Evolutionary conservation across 2,888 invertebrate genomes (phyloP).

Genomic region (Clanis bilineata): DNA sequence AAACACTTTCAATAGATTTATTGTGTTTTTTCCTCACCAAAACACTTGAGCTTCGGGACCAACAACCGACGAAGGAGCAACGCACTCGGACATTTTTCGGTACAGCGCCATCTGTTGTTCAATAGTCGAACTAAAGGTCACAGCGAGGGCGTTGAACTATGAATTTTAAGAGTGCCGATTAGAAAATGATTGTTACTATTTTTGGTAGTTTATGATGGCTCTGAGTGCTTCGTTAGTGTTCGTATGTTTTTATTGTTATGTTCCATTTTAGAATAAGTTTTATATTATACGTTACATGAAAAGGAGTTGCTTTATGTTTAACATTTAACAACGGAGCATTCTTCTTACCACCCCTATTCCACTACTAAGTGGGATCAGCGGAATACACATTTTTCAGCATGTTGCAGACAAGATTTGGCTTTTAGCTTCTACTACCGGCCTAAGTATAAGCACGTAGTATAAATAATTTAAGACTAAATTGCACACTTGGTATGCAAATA

Average conservation of each 20-base stretch:
- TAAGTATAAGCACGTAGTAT: too few relatives aligned
- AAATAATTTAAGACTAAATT: too few relatives aligned
- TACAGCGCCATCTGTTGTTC: constrained; percentile 43
- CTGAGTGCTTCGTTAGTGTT: not conserved
- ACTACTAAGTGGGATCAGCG: too few relatives aligned
- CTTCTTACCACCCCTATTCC: too few relatives aligned
- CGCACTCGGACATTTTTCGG: constrained; percentile 48
- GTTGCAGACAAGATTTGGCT: too few relatives aligned
- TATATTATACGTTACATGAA: not conserved
- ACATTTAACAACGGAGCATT: not conserved
- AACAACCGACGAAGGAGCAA: constrained; percentile 59
- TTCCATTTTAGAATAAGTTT: not conserved
- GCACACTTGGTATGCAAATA: too few relatives aligned
- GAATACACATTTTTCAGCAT: too few relatives aligned
- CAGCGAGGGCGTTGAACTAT: constrained; percentile 34
- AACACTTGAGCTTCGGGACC: constrained; percentile 42
- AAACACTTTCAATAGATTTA: constrained; percentile 42
- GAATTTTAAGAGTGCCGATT: constrained; percentile 30
- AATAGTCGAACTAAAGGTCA: constrained; percentile 39
- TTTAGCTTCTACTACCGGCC: too few relatives aligned
- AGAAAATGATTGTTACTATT: constrained; percentile 37
- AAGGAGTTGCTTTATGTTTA: not conserved
- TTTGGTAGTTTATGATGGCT: constrained; percentile 32
- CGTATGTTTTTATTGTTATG: not conserved
- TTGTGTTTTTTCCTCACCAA: constrained; percentile 37